A percentile compares a stretch with the other conserved stretches of the same genome.
Evolutionary conservation across 2,113 vertebrate genomes (phyloP).

Genomic region (Tapirus terrestris): DNA sequence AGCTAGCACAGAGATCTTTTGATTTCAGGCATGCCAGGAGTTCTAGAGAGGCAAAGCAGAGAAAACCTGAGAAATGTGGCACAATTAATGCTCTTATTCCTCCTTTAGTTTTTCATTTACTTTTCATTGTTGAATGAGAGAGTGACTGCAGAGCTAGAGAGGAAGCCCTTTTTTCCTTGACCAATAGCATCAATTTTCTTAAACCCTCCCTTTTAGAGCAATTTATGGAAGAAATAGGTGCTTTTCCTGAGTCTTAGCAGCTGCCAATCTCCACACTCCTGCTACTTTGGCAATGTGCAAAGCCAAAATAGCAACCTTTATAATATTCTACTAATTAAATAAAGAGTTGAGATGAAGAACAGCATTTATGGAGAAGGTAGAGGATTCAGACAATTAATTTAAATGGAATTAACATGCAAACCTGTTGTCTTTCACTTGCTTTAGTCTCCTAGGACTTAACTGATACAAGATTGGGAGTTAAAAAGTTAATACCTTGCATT

Average conservation of each 20-base stretch:
- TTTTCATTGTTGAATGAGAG: conserved; percentile 37
- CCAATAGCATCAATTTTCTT: conserved; percentile 19
- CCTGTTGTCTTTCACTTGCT: not conserved
- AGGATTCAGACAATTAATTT: conserved; percentile 32
- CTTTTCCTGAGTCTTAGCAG: not conserved
- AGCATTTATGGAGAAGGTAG: conserved; percentile 36
- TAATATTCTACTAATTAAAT: conserved; percentile 57
- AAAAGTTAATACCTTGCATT: conserved; percentile 58
- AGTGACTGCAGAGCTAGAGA: not conserved
- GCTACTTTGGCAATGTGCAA: not conserved
- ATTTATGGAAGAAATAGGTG: conserved; percentile 49
- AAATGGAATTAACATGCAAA: conserved; percentile 39
- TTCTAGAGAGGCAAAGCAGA: conserved; percentile 21
- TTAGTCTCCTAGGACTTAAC: conserved; percentile 44
- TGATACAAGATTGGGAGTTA: conserved; percentile 11
- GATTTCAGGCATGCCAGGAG: not conserved
- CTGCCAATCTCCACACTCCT: not conserved
- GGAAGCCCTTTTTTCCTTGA: not conserved
- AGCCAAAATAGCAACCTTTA: conserved; percentile 39
- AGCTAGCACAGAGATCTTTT: not conserved
- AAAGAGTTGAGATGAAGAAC: not conserved
- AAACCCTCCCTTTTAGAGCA: not conserved
- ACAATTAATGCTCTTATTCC: conserved; percentile 42
- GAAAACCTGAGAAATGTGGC: not conserved
- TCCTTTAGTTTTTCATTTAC: not conserved